Percentiles rank a stretch among this genome's conserved stretches.
Conservation (phyloP, 2,113 vertebrate genomes). For the Romanogobio albipinnatus region DNA sequence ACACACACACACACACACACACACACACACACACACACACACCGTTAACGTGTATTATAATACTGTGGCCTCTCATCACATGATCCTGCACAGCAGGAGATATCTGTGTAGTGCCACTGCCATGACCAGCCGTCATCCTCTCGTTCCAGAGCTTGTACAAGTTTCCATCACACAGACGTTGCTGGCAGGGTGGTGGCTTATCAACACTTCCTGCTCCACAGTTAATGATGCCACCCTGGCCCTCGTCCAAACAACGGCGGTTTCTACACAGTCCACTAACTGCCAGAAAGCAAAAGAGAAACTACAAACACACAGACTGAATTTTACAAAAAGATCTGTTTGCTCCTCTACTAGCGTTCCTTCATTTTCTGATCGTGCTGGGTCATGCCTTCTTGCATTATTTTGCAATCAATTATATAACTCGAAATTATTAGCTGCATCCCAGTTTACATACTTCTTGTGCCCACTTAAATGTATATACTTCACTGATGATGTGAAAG, state of each 20-base stretch:
- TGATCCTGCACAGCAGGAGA: slow-evolving; percentile 81
- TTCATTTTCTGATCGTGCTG: background rate
- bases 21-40: slow-evolving; percentile 33
- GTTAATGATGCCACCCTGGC: slow-evolving; percentile 41
- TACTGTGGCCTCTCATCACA: slow-evolving; percentile 51
- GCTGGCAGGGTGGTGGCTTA: slow-evolving; percentile 53
- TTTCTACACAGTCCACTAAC: background rate
- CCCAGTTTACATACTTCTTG: background rate
- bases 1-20: too few relatives aligned
- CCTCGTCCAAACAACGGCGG: background rate
- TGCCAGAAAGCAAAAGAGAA: slow-evolving; percentile 2
- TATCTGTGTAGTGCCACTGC: slow-evolving; percentile 61
- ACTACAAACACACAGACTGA: background rate
- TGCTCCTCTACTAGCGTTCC: background rate
- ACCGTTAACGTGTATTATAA: slow-evolving; percentile 53
- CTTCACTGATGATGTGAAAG: background rate
- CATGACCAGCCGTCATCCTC: slow-evolving; percentile 24
- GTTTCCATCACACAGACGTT: slow-evolving; percentile 58
- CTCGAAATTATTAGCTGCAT: background rate
- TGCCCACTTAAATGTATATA: background rate
- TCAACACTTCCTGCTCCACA: slow-evolving; percentile 64
- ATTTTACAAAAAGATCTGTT: background rate
- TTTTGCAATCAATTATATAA: background rate
- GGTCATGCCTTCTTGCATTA: background rate
- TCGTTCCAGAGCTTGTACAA: slow-evolving; percentile 40